Conservation (phyloP, 2,113 vertebrate species). For the Marcusenius ussheri region DNA sequence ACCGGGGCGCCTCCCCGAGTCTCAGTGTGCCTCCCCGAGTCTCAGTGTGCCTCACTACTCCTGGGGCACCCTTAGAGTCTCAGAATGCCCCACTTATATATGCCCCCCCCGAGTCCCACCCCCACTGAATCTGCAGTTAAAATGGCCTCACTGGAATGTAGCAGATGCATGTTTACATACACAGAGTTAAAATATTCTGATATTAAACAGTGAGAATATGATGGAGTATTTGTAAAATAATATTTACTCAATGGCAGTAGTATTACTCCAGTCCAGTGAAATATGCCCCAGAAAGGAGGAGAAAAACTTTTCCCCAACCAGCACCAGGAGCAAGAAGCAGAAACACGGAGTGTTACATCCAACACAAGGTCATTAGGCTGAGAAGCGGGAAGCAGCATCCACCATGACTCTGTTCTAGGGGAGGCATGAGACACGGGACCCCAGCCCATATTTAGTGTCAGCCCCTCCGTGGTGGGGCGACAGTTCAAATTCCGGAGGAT, state of each 20-base stretch:
- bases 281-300: not conserved
- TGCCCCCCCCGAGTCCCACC: not conserved
- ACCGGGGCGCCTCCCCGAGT: not conserved
- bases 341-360: not conserved
- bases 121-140: not conserved
- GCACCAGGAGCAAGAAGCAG: not conserved
- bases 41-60: too few species aligned
- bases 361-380: not conserved
- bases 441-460: not conserved
- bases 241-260: not conserved
- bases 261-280: not conserved
- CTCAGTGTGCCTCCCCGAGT: not conserved
- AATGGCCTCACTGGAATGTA: not conserved
- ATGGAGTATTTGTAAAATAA: not conserved
- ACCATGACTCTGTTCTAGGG: not conserved
- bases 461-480: not conserved
- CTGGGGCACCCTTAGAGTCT: too few species aligned
- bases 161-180: not conserved
- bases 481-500: not conserved
- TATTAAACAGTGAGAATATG: not conserved
- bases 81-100: not conserved
- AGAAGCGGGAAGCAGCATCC: too few species aligned
- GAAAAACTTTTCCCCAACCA: not conserved
- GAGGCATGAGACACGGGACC: not conserved
- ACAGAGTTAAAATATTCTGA: not conserved